These are phyloP conservation scores for Sclerurus mexicanus DNA, from an alignment of 2,113 vertebrate species.

Conservation along the genomic window DNA sequence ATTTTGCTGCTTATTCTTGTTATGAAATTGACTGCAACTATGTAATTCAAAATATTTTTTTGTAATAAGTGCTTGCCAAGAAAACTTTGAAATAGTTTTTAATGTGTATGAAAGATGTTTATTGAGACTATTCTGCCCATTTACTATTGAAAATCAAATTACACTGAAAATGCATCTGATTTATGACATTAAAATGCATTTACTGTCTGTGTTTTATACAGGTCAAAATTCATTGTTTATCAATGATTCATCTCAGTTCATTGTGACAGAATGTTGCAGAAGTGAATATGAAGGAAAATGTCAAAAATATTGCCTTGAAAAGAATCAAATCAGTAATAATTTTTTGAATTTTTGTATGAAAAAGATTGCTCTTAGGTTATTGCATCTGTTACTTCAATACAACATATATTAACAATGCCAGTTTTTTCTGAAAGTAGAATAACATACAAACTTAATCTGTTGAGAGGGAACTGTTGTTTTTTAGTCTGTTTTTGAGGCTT, in stretches of 20 bases:
- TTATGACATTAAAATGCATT: neutral
- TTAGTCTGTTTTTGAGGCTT: neutral
- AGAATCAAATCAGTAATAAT: neutral
- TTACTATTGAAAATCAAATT: neutral
- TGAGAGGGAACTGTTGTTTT: neutral
- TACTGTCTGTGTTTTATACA: neutral
- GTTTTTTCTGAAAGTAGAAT: neutral
- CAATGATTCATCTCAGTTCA: neutral
- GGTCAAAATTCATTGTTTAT: neutral
- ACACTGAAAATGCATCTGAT: neutral
- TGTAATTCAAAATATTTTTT: neutral
- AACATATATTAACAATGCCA: accelerated
- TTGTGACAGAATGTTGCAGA: neutral
- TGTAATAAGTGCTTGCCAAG: neutral
- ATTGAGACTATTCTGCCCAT: neutral
- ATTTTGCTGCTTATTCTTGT: neutral
- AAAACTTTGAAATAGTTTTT: neutral
- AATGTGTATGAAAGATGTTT: neutral
- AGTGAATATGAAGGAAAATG: neutral
- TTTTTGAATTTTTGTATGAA: neutral
- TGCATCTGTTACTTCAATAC: neutral
- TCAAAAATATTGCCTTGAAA: neutral
- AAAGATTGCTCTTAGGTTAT: neutral
- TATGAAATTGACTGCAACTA: neutral
- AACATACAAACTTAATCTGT: neutral